Evolutionary conservation across 2,113 vertebrate species (phyloP).

Genomic region (Scomber scombrus): DNA sequence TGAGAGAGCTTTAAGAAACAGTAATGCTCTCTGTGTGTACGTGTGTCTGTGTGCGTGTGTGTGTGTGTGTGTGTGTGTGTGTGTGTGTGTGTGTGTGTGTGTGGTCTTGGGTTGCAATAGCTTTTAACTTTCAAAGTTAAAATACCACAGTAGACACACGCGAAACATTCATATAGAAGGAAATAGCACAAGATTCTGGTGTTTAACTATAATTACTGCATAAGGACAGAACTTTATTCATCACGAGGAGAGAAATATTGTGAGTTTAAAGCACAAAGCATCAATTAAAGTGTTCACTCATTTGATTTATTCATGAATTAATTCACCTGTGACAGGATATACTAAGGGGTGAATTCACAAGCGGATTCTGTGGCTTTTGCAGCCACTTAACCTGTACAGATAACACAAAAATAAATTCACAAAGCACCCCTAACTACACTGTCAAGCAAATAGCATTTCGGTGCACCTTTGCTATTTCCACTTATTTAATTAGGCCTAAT

Average conservation of each 20-base stretch:
- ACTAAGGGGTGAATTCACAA: too few species aligned
- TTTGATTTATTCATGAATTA: neutral
- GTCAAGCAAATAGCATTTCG: too few species aligned
- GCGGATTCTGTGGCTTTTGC: too few species aligned
- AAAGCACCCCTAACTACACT: too few species aligned
- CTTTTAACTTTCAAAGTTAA: slow-evolving; percentile 23
- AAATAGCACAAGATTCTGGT: neutral
- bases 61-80: slow-evolving; percentile 18
- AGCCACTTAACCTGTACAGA: too few species aligned
- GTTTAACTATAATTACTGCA: neutral
- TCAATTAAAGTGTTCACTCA: neutral
- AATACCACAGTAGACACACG: neutral
- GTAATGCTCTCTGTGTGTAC: slow-evolving; percentile 77
- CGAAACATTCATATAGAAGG: neutral
- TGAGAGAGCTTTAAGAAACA: slow-evolving; percentile 89
- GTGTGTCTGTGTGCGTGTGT: slow-evolving; percentile 65
- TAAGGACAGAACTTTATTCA: neutral
- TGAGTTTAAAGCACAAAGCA: neutral
- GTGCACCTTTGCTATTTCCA: too few species aligned
- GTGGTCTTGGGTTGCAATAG: slow-evolving; percentile 32
- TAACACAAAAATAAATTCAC: too few species aligned
- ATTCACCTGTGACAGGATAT: too few species aligned
- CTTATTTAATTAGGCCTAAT: too few species aligned
- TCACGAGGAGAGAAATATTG: neutral
- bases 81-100: slow-evolving; percentile 23